phyloP scores from a whole-genome alignment of 2,113 vertebrate species.

The Colaptes auratus region DNA sequence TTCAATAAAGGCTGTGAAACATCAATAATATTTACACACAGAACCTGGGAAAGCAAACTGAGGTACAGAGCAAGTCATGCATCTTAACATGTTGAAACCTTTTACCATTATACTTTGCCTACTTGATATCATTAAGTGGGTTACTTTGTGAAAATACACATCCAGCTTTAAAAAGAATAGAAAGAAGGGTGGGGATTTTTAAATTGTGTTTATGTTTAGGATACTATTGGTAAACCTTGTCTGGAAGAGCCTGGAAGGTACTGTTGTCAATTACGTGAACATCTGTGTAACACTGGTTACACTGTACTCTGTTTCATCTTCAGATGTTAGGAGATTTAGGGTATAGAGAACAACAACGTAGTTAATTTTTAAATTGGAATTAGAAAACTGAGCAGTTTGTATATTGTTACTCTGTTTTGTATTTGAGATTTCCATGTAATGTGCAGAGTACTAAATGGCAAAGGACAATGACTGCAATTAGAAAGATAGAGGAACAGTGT shows the following conservation, averaged over 20 bases:
- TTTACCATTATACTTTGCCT: not conserved
- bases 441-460: not conserved
- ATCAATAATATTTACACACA: not conserved
- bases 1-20: not conserved
- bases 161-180: not conserved
- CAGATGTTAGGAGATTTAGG: not conserved
- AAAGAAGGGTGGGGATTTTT: too few relatives aligned
- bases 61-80: not conserved
- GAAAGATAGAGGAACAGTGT: not conserved
- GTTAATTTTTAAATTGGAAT: not conserved
- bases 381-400: not conserved
- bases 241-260: not conserved
- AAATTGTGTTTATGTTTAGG: not conserved
- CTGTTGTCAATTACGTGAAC: not conserved
- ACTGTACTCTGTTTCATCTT: rapidly evolving
- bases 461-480: not conserved
- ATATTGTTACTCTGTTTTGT: not conserved
- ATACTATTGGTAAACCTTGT: not conserved
- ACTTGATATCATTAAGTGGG: rapidly evolving
- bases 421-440: not conserved
- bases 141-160: not conserved
- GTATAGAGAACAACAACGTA: not conserved
- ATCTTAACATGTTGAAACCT: not conserved
- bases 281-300: not conserved
- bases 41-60: not conserved